Percentiles rank a stretch among this genome's conserved stretches.
Conservation (phyloP, 2,113 vertebrate genomes). For the Oryzias melastigma region DNA sequence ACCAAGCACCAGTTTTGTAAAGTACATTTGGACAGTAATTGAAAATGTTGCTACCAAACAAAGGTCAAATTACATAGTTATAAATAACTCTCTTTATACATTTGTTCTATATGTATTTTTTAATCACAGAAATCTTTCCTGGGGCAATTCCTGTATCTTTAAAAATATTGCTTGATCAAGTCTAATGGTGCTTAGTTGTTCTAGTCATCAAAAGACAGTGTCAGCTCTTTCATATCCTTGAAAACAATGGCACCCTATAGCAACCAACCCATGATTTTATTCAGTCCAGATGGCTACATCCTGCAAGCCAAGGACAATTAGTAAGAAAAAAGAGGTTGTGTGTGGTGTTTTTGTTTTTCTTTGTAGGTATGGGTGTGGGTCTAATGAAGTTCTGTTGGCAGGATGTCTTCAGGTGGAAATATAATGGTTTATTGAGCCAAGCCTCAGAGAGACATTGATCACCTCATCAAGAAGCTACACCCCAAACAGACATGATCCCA, state of each 20-base stretch:
- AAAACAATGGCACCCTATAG: conserved; percentile 21
- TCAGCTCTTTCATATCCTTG: conserved; percentile 29
- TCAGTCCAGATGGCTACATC: conserved; percentile 1
- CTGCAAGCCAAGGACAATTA: conserved; percentile 43
- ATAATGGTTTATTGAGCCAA: conserved; percentile 68
- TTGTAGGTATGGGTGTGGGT: conserved; percentile 30
- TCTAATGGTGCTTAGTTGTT: conserved; percentile 22
- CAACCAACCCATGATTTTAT: conserved; percentile 9
- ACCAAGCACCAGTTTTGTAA: background rate
- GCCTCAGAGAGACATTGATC: conserved; percentile 65
- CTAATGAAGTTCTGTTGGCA: conserved; percentile 70
- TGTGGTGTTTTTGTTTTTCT: conserved; percentile 26
- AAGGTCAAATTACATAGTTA: too few species aligned
- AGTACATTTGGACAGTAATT: background rate
- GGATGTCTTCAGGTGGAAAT: conserved; percentile 61
- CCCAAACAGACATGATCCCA: conserved; percentile 19
- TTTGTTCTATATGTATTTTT: too few species aligned
- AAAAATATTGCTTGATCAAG: conserved; percentile 22
- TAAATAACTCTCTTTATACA: too few species aligned
- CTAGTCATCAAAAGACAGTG: conserved; percentile 8
- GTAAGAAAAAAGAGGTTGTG: conserved; percentile 1
- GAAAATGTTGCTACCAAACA: too few species aligned
- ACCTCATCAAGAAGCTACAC: conserved; percentile 52
- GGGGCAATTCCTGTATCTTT: conserved; percentile 3
- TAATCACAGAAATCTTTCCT: too few species aligned